These are phyloP conservation scores for Pristiophorus japonicus DNA, from an alignment of 2,113 vertebrate species.

Conservation along the genomic window DNA sequence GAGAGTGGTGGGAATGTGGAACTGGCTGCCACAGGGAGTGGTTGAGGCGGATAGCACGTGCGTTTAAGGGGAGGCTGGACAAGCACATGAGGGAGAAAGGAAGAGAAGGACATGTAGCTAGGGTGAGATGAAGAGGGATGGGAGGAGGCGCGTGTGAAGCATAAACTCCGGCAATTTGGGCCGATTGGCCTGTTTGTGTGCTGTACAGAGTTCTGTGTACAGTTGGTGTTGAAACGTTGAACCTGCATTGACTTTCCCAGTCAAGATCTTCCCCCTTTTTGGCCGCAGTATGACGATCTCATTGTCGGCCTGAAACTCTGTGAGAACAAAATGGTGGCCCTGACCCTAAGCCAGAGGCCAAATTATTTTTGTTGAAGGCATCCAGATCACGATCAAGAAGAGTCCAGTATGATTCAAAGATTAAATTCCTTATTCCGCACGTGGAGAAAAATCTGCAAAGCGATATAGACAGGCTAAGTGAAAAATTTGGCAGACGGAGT, in stretches of 20 bases:
- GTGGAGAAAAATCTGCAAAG: no score
- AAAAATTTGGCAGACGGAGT: no score
- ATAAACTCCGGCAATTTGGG: no score
- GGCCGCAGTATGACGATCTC: background rate
- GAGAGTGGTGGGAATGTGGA: background rate
- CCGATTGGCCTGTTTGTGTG: background rate
- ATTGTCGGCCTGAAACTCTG: background rate
- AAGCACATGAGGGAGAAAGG: background rate
- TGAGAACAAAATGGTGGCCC: background rate
- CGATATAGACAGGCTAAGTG: no score
- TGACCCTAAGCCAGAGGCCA: background rate
- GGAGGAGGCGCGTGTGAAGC: no score
- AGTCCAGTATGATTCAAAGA: background rate
- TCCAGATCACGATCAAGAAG: background rate
- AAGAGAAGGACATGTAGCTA: background rate
- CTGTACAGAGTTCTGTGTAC: no score
- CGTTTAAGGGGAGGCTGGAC: background rate
- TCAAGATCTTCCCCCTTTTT: background rate
- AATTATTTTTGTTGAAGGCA: background rate
- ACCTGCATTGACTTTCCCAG: background rate
- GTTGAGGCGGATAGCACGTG: no score
- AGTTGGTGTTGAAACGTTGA: background rate
- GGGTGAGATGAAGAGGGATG: no score
- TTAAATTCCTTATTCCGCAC: background rate
- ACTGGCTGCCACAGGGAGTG: no score